Evolutionary conservation across 2,888 invertebrate species (phyloP).

Genomic region (Catocala nupta): DNA sequence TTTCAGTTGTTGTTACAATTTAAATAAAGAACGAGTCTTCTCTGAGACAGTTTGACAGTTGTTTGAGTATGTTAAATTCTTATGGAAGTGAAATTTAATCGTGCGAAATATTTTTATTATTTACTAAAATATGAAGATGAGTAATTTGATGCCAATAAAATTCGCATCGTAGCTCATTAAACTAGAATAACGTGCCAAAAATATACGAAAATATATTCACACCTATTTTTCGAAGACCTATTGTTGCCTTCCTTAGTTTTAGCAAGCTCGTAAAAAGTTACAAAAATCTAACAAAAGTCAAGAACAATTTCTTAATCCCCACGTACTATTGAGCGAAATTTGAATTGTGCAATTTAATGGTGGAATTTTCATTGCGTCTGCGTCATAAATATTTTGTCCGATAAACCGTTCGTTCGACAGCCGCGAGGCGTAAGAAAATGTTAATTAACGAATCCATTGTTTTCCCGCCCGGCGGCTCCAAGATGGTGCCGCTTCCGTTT

Average conservation of each 20-base stretch:
- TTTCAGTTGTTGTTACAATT: constrained; percentile 15
- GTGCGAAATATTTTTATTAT: no score
- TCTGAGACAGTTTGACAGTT: no score
- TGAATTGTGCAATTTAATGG: constrained; percentile 77
- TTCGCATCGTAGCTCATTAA: no score
- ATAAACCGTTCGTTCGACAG: constrained; percentile 88
- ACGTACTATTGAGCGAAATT: constrained; percentile 67
- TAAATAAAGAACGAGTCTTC: not conserved
- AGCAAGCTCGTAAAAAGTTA: not conserved
- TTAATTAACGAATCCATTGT: constrained; percentile 93
- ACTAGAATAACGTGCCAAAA: no score
- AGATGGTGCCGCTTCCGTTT: constrained; percentile 88
- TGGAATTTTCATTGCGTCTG: constrained; percentile 81
- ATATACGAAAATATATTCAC: no score
- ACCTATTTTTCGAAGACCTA: no score
- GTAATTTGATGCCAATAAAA: no score
- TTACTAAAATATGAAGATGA: no score
- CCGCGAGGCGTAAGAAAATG: constrained; percentile 91
- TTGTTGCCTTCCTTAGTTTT: no score
- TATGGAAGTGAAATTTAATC: no score
- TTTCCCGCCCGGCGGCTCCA: constrained; percentile 89
- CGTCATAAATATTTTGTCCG: constrained; percentile 87
- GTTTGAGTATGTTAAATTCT: no score
- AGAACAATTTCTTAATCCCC: constrained; percentile 41
- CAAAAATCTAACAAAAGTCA: constrained; percentile 21